A percentile compares a stretch with the other conserved stretches of the same genome.
phyloP scores from a whole-genome alignment of 2,113 vertebrate genomes.

The Clarias magur region DNA sequence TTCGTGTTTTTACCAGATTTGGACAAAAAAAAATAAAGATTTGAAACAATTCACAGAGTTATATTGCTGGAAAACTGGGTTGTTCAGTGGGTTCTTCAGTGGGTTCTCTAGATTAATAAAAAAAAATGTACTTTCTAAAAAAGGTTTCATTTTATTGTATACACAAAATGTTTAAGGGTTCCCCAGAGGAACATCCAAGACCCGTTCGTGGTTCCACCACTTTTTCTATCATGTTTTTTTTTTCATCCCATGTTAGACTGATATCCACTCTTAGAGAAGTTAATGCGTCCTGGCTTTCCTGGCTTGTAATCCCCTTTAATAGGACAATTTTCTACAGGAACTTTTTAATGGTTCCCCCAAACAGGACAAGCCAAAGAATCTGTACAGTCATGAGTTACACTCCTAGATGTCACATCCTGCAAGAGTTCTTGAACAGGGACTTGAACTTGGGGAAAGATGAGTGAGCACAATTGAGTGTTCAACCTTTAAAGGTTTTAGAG shows the following conservation, averaged over 20 bases:
- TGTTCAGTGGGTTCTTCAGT: not conserved
- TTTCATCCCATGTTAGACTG: not conserved
- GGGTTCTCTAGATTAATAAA: not conserved
- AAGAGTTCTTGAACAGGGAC: not conserved
- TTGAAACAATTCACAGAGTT: not conserved
- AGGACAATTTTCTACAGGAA: not conserved
- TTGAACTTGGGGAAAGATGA: not conserved
- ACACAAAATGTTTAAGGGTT: not conserved
- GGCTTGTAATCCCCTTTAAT: not conserved
- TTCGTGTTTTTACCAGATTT: not conserved
- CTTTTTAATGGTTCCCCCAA: not conserved
- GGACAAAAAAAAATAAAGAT: not conserved
- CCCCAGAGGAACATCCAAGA: not conserved
- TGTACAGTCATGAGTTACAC: not conserved
- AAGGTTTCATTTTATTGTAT: not conserved
- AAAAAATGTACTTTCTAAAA: not conserved
- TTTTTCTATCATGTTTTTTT: not conserved
- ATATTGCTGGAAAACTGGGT: not conserved
- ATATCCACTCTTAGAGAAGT: not conserved
- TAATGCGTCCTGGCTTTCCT: not conserved
- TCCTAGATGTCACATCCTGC: not conserved
- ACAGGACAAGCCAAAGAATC: not conserved
- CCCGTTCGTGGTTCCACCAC: not conserved
- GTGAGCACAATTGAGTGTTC: not conserved
- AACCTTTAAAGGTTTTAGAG: not conserved